A percentile compares a stretch with the other conserved stretches of the same genome.
phyloP scores from a whole-genome alignment of 2,888 invertebrate species.

The Nemoura dubitans region DNA sequence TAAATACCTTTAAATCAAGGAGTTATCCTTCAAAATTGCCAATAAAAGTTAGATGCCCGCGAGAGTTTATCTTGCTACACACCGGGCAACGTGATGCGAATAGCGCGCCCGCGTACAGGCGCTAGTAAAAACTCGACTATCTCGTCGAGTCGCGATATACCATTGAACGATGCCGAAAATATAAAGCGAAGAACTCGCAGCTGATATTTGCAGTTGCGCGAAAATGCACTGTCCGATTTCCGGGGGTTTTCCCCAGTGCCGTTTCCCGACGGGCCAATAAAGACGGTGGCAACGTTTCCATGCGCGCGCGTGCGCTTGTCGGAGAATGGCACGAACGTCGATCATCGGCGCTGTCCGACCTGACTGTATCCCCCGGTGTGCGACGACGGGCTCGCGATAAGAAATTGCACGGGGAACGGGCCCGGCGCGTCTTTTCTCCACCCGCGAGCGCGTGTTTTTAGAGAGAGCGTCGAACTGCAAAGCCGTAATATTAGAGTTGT shows the following conservation, averaged over 20 bases:
- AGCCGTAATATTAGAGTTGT: background rate
- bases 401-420: background rate
- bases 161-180: background rate
- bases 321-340: background rate
- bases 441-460: no score
- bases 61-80: conserved; percentile 21
- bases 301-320: background rate
- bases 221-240: background rate
- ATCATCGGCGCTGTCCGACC: background rate
- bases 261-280: background rate
- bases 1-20: conserved; percentile 31
- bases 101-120: background rate
- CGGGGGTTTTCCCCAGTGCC: background rate
- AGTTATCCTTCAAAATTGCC: conserved; percentile 36
- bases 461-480: background rate
- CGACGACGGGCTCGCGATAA: no score
- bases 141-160: background rate
- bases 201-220: background rate
- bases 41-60: conserved; percentile 38
- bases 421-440: background rate
- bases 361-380: no score
- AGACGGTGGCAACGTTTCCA: background rate
- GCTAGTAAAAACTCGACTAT: background rate
- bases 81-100: conserved; percentile 24
- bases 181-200: background rate